Percentiles rank a stretch among this genome's conserved stretches.
These are phyloP conservation scores for Eustalomyia histrio DNA, from an alignment of 2,888 invertebrate species.

Conservation along the genomic window DNA sequence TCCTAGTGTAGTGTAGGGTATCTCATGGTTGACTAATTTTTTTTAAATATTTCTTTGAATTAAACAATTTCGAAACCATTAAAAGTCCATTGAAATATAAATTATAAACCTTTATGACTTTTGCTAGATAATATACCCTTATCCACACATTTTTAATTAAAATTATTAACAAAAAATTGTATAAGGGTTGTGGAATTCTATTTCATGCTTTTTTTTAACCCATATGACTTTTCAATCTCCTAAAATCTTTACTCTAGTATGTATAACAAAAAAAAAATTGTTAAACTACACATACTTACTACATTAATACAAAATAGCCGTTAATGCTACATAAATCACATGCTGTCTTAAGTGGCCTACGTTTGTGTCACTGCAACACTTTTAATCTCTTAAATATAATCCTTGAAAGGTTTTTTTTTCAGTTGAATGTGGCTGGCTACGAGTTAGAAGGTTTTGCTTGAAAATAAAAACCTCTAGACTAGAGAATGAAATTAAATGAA, in stretches of 20 bases:
- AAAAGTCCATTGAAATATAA: neutral
- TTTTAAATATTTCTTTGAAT: neutral
- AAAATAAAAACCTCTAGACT: neutral
- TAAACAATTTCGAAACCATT: neutral
- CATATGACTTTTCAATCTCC: conserved; percentile 45
- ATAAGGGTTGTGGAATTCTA: neutral
- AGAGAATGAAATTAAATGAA: conserved; percentile 3
- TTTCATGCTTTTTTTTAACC: conserved; percentile 9
- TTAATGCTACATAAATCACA: conserved; percentile 60
- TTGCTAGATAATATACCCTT: neutral
- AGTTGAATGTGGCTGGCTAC: conserved; percentile 14
- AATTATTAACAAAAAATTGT: neutral
- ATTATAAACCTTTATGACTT: neutral
- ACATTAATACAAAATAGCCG: neutral
- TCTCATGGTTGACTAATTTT: too few species aligned
- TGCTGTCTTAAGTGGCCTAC: conserved; percentile 63
- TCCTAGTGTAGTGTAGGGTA: too few species aligned
- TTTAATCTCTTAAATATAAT: conserved; percentile 65
- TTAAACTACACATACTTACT: neutral
- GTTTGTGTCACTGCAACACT: conserved; percentile 61
- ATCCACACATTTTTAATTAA: conserved; percentile 1
- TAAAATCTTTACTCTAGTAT: conserved; percentile 20
- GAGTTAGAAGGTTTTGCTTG: neutral
- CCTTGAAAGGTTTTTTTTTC: conserved; percentile 45
- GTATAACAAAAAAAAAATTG: neutral